Conservation (phyloP, 2,113 vertebrate genomes). For the Synodontis membranacea region DNA sequence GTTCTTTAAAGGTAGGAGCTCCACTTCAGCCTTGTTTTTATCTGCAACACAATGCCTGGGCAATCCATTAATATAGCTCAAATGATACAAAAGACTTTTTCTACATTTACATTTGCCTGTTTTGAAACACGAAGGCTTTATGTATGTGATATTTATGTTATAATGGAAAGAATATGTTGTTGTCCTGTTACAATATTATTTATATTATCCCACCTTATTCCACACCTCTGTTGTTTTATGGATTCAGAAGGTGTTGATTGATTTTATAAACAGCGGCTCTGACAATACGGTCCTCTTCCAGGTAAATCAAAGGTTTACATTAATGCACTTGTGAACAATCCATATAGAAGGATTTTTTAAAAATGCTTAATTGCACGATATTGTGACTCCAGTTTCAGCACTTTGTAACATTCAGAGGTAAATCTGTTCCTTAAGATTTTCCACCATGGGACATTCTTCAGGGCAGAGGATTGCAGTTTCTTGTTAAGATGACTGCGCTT, state of each 20-base stretch:
- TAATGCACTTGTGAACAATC: background rate
- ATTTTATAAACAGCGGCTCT: background rate
- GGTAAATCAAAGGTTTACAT: background rate
- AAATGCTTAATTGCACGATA: background rate
- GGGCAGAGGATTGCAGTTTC: background rate
- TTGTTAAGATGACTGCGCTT: background rate
- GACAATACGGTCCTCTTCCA: background rate
- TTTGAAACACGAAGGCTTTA: background rate
- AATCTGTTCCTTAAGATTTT: background rate
- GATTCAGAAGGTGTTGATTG: background rate
- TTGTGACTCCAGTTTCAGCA: background rate
- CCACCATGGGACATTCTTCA: background rate
- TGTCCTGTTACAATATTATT: background rate
- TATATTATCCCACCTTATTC: background rate
- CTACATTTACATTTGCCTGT: background rate
- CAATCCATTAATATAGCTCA: background rate
- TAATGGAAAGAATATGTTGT: background rate
- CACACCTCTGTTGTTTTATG: background rate
- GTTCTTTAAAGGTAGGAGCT: conserved; percentile 69
- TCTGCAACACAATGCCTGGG: background rate
- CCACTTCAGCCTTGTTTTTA: background rate
- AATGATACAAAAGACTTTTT: background rate
- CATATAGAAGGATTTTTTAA: background rate
- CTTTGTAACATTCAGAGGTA: background rate
- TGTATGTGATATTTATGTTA: background rate